Percentiles rank a stretch among this genome's conserved stretches.
phyloP scores from a whole-genome alignment of 2,113 vertebrate species.

The Cyprinodon tularosa region DNA sequence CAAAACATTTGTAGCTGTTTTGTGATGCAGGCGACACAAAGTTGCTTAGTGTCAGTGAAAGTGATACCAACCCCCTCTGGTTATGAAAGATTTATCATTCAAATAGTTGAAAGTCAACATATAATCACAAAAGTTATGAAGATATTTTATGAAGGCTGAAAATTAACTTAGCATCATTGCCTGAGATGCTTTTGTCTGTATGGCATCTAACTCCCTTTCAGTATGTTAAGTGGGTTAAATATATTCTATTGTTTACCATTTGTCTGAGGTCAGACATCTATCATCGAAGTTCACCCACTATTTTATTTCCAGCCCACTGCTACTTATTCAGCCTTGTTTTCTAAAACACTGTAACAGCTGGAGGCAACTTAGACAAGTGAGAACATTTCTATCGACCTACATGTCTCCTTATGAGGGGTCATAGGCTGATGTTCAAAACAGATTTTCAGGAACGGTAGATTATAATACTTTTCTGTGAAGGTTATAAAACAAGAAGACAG shows the following conservation, averaged over 20 bases:
- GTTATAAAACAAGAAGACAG: too few species aligned
- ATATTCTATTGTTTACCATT: slow-evolving; percentile 6
- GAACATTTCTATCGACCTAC: slow-evolving; percentile 8
- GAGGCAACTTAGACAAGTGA: neutral
- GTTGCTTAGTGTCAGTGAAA: too few species aligned
- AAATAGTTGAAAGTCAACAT: neutral
- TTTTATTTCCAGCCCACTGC: slow-evolving; percentile 1
- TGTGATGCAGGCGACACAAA: too few species aligned
- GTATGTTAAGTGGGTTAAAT: neutral
- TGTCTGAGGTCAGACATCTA: slow-evolving; percentile 27
- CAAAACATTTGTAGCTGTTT: too few species aligned
- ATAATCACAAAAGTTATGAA: too few species aligned
- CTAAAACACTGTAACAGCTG: neutral
- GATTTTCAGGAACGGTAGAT: too few species aligned
- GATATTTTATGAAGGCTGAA: too few species aligned
- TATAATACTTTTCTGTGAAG: too few species aligned
- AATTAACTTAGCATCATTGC: neutral
- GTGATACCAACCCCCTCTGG: too few species aligned
- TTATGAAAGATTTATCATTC: neutral
- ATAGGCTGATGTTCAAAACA: too few species aligned
- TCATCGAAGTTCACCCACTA: slow-evolving; percentile 23
- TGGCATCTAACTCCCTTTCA: neutral
- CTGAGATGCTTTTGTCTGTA: neutral
- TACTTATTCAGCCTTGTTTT: slow-evolving; percentile 9
- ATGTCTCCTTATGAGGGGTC: neutral